Evolutionary conservation across 2,888 invertebrate genomes (phyloP), one percentile per base, ranked within the genome.

Genomic region (Pseudoips prasinana): DNA sequence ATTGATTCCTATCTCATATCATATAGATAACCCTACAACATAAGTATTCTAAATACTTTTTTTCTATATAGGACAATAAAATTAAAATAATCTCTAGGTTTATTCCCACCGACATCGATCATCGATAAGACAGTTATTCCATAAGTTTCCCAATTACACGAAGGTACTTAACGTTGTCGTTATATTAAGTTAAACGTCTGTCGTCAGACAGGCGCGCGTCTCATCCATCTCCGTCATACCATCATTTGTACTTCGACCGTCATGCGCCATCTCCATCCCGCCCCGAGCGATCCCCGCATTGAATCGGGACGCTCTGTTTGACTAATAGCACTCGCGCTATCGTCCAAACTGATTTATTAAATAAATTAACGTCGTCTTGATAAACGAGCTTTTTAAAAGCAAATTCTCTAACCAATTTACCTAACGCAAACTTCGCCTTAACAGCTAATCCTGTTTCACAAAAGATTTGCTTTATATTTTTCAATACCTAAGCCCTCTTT

Each of bases 151-250:
- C 45, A 52, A 58, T 49, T 41, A 50, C 40, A 40, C 7, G 32
- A 41, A 3, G 33, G 43, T 44, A 56, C 43, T 50, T 56, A 53
- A 33, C 28, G 29, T 48, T 56, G 44, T 64, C 62, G 59, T 65
- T 59, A 54, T 64, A 63, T 61, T 61, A 61, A 62, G 53, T 57
- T 54, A 54, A 57, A 53, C 60, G 63, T 50, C 56, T 64, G 58
- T 63, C 65, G 54, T 57, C 52, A 39, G 53, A 54, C 49, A 32
- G 34, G 20, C 39, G 38, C 39, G 38, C 25, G 19, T 33, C 40
- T 54, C 79, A 83, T 85, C 76, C 66, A 82, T 85, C 84, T 73
- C 64, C 69, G 80, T 84, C 83, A 77, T 76, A 52, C 55, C 68
- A 67, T 76, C 76, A 76, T 77, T 82, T 78, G 73, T 74, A 64